Percentiles rank a stretch among this genome's conserved stretches.
These are phyloP conservation scores for Ectemnius cavifrons DNA, from an alignment of 2,888 invertebrate species.

Conservation along the genomic window DNA sequence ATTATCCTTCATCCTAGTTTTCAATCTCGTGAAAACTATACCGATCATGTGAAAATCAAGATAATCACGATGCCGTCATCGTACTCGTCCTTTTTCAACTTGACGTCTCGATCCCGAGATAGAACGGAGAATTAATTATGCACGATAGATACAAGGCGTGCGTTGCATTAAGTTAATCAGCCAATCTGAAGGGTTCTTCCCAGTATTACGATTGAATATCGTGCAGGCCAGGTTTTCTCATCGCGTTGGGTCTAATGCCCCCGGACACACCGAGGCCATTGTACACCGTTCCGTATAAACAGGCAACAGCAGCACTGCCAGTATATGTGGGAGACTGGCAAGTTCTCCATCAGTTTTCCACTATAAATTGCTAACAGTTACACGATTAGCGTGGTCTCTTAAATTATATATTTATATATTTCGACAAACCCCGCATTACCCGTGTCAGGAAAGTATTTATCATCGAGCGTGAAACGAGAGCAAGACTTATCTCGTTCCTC, in stretches of 20 bases:
- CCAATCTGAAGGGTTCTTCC: conserved; percentile 35
- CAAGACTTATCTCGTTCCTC: not conserved
- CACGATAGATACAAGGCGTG: conserved; percentile 10
- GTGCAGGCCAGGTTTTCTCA: conserved; percentile 51
- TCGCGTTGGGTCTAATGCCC: conserved; percentile 57
- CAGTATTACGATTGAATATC: conserved; percentile 36
- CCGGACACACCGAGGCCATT: conserved; percentile 45
- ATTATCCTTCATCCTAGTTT: too few relatives aligned
- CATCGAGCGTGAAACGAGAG: not conserved
- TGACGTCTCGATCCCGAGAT: not conserved
- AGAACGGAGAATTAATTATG: conserved; percentile 36
- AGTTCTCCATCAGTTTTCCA: not conserved
- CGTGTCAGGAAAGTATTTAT: not conserved
- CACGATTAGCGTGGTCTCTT: not conserved
- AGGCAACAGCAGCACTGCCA: not conserved
- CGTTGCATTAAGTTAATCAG: conserved; percentile 37
- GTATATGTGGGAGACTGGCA: conserved; percentile 2
- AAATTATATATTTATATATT: not conserved
- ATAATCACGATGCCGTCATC: too few relatives aligned
- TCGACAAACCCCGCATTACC: not conserved
- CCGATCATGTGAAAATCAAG: too few relatives aligned
- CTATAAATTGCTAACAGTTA: not conserved
- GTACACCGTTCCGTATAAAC: conserved; percentile 46
- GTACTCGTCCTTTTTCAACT: too few relatives aligned
- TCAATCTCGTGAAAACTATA: too few relatives aligned